Base-by-base conservation (phyloP, 2,797 vertebrate genomes). In the Sebastiscus albofasciatus region DNA sequence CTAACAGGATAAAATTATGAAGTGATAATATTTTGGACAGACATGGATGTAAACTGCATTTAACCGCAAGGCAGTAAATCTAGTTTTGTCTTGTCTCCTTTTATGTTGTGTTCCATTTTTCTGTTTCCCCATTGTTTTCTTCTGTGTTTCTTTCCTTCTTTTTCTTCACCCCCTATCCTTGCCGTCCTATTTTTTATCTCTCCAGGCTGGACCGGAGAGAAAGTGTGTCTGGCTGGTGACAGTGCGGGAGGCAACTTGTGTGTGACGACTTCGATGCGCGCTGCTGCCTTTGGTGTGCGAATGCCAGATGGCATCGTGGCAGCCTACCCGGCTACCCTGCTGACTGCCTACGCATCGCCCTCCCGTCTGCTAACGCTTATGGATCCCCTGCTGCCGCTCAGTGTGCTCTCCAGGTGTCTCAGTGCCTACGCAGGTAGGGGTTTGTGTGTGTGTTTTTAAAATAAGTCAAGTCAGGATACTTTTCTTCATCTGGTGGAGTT, bases 211-310 rank as follows among this genome's bases (percentile, higher is more conserved):
- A 98, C 97, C 0, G 97, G 96, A 4, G 96, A 98, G 82, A 94
- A 93, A 8, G 96, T 99, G 66, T 98, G 98, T 84, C 93, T 99
- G 69, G 97, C 96, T 0, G 98, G 98, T 2, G 97, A 98, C 95
- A 98, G 98, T 2, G 97, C 98, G 0, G 97, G 98, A 0, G 98
- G 98, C 20, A 99, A 99, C 88, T 94, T 99, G 72, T 97, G 96
- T 89, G 68, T 99, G 87, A 97, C 97, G 0, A 96, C 97, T 54
- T 95, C 96, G 4, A 95, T 99, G 92, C 96, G 97, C 0, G 97
- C 97, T 0, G 96, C 96, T 4, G 96, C 96, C 69, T 96, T 96
- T 0, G 97, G 97, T 0, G 95, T 99, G 22, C 94, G 96, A 7
- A 91, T 97, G 90, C 98, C 98, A 6, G 96, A 98, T 20, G 97